Conservation (phyloP, 2,888 invertebrate genomes). For the Carcina quercana region DNA sequence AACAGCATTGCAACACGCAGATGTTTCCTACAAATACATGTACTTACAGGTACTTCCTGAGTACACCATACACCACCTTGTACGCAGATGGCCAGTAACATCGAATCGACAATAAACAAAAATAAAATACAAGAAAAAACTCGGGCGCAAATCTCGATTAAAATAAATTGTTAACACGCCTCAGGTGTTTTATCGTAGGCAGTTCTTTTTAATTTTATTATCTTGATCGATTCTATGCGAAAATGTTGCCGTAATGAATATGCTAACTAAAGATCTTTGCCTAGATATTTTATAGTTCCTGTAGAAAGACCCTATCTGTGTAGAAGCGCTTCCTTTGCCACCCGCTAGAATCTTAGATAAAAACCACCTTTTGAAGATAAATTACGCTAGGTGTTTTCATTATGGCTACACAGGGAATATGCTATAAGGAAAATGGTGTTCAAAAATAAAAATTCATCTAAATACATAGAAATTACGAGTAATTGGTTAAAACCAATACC, state of each 20-base stretch:
- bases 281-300: slow-evolving; percentile 54
- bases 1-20: slow-evolving; percentile 23
- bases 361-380: slow-evolving; percentile 17
- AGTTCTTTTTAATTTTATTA: slow-evolving; percentile 38
- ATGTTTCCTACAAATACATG: slow-evolving; percentile 30
- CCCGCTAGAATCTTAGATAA: slow-evolving; percentile 33
- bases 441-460: slow-evolving; percentile 35
- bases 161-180: slow-evolving; percentile 62
- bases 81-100: slow-evolving; percentile 42
- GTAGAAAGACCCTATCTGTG: slow-evolving; percentile 29
- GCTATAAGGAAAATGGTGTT: slow-evolving; percentile 13
- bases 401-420: not conserved
- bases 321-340: slow-evolving; percentile 40
- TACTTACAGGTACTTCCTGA: slow-evolving; percentile 44
- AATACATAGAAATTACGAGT: slow-evolving; percentile 29
- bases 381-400: slow-evolving; percentile 8
- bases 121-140: no score
- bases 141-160: slow-evolving; percentile 41
- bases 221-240: slow-evolving; percentile 52
- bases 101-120: slow-evolving; percentile 20
- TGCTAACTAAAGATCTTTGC: slow-evolving; percentile 43
- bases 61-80: slow-evolving; percentile 50
- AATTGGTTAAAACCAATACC: slow-evolving; percentile 54
- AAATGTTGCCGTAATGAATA: slow-evolving; percentile 46
- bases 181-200: slow-evolving; percentile 37